These are phyloP conservation scores for Acanthosepion pharaonis DNA, from an alignment of 2,888 invertebrate species.

Conservation along the genomic window DNA sequence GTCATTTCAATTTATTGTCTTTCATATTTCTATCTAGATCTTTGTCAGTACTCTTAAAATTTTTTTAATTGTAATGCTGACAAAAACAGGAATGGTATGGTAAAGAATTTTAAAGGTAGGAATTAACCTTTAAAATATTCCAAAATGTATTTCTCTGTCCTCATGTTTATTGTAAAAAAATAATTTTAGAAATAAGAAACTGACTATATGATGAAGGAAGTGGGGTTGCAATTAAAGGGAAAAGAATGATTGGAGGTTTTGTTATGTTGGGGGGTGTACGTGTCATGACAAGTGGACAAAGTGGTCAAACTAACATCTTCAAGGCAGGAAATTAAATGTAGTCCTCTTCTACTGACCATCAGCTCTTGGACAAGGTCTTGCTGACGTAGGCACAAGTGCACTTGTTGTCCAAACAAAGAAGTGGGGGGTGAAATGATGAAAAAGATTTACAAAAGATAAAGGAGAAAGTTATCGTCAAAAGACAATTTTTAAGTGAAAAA, in stretches of 20 bases:
- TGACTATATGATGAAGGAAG: not conserved
- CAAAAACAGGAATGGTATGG: too few species aligned
- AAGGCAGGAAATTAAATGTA: not conserved
- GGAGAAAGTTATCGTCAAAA: too few species aligned
- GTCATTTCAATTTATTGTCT: too few species aligned
- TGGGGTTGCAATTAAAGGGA: not conserved
- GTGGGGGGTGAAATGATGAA: not conserved
- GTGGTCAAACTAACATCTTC: not conserved
- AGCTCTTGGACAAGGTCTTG: not conserved
- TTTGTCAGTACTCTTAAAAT: too few species aligned
- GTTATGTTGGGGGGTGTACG: not conserved
- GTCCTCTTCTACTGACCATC: not conserved
- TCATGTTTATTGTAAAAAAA: too few species aligned
- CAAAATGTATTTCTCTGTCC: not conserved
- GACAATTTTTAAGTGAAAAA: too few species aligned
- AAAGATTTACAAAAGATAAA: not conserved
- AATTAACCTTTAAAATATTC: not conserved
- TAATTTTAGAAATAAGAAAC: not conserved
- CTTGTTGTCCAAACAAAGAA: not conserved
- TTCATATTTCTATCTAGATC: too few species aligned
- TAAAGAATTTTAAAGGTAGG: too few species aligned
- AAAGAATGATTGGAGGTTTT: not conserved
- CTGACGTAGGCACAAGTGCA: conserved; percentile 33
- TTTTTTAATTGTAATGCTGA: too few species aligned
- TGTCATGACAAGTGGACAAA: conserved; percentile 22